These are phyloP conservation scores for Drosophila simulans DNA, from an alignment of 1,140 invertebrate species.

Conservation along the genomic window DNA sequence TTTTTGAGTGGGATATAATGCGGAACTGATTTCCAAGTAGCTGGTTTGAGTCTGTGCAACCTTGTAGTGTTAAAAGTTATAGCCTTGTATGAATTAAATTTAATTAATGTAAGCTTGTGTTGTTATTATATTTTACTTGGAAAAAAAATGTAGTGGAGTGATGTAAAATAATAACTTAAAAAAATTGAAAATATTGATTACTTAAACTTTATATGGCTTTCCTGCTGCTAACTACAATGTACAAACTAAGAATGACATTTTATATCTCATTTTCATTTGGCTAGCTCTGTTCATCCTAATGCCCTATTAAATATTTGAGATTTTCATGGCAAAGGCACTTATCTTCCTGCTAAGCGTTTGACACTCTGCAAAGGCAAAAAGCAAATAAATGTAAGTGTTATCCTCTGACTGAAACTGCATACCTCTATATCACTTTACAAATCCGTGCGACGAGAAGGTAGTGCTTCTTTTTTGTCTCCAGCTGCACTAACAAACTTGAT, in stretches of 20 bases:
- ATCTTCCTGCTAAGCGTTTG: slow-evolving; percentile 16
- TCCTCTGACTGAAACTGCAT: slow-evolving; percentile 22
- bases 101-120: neutral
- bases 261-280: neutral
- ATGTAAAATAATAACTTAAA: no score
- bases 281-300: neutral
- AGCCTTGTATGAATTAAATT: neutral
- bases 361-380: slow-evolving; percentile 22
- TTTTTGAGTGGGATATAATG: neutral
- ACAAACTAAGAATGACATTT: neutral
- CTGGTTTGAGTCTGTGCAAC: slow-evolving; percentile 1
- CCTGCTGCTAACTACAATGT: neutral
- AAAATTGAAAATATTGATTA: neutral
- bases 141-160: no score
- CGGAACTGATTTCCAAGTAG: slow-evolving; percentile 25
- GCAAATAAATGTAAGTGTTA: slow-evolving; percentile 55
- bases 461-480: neutral
- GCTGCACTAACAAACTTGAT: slow-evolving; percentile 47
- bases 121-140: no score
- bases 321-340: slow-evolving; percentile 6
- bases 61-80: neutral
- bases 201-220: neutral
- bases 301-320: neutral
- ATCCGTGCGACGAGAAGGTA: slow-evolving; percentile 12
- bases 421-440: slow-evolving; percentile 35